phyloP scores from a whole-genome alignment of 2,797 vertebrate genomes.

The Melanotaenia nigrans region DNA sequence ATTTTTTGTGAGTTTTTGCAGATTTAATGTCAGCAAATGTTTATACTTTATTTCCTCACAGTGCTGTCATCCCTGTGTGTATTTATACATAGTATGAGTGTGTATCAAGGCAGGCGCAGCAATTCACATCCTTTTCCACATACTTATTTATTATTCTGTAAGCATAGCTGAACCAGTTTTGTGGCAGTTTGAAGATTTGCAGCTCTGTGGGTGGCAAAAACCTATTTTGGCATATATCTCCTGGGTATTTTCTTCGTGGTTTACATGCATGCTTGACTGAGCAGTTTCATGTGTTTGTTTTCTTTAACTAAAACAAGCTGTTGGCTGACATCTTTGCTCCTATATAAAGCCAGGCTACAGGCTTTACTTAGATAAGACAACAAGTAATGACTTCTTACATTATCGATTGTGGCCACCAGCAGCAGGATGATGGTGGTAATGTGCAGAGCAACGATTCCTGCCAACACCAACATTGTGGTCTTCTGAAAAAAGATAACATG shows the following conservation, averaged over 20 bases:
- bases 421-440: constrained; percentile 91
- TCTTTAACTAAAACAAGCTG: neutral
- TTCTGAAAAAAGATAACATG: constrained; percentile 48
- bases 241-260: constrained; percentile 10
- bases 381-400: constrained; percentile 83
- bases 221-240: constrained; percentile 15
- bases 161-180: constrained; percentile 4
- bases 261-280: neutral
- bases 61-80: neutral
- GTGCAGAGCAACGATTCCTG: constrained; percentile 91
- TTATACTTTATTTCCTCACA: neutral
- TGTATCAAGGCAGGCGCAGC: constrained; percentile 1
- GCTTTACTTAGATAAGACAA: neutral
- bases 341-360: no score
- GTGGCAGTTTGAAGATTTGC: constrained; percentile 8
- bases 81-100: neutral
- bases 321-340: neutral
- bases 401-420: constrained; percentile 92
- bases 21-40: neutral
- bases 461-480: constrained; percentile 91
- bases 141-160: neutral
- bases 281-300: neutral
- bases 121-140: neutral
- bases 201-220: neutral
- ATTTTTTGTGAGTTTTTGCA: neutral